These are phyloP conservation scores for Hipposideros larvatus DNA, from an alignment of 2,797 vertebrate genomes.

Conservation along the genomic window DNA sequence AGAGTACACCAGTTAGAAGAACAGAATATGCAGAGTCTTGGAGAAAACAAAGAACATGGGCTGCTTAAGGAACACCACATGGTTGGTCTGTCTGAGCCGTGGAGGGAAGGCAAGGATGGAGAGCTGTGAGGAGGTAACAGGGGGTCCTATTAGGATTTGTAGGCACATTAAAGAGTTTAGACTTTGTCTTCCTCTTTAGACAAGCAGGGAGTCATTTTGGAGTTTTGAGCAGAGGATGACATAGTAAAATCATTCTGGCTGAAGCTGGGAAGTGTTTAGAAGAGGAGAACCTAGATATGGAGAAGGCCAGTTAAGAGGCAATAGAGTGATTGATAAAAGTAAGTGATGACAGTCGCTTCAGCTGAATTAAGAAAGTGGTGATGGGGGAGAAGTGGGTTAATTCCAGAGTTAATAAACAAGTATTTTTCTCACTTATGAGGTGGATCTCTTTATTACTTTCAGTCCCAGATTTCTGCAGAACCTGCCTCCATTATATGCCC, in stretches of 20 bases:
- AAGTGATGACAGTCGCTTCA: not conserved
- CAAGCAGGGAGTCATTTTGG: not conserved
- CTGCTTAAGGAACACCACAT: not conserved
- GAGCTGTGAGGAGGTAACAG: not conserved
- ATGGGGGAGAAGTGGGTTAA: not conserved
- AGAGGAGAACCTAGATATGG: not conserved
- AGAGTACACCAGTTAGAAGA: not conserved
- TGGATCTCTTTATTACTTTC: not conserved
- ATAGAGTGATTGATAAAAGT: not conserved
- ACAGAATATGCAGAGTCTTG: not conserved
- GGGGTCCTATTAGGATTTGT: not conserved
- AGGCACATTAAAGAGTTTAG: not conserved
- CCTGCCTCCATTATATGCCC: not conserved
- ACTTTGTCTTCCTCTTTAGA: not conserved
- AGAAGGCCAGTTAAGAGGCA: not conserved
- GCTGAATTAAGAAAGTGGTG: not conserved
- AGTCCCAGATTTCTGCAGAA: not conserved
- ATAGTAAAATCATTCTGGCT: not conserved
- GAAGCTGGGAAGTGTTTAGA: not conserved
- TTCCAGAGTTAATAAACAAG: not conserved
- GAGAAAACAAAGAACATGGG: not conserved
- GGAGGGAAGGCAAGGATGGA: not conserved
- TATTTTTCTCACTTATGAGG: not conserved
- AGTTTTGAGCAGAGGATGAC: not conserved
- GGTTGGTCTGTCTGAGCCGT: not conserved